Base-by-base conservation (phyloP, 1,140 invertebrate species). In the Papilio helenus region DNA sequence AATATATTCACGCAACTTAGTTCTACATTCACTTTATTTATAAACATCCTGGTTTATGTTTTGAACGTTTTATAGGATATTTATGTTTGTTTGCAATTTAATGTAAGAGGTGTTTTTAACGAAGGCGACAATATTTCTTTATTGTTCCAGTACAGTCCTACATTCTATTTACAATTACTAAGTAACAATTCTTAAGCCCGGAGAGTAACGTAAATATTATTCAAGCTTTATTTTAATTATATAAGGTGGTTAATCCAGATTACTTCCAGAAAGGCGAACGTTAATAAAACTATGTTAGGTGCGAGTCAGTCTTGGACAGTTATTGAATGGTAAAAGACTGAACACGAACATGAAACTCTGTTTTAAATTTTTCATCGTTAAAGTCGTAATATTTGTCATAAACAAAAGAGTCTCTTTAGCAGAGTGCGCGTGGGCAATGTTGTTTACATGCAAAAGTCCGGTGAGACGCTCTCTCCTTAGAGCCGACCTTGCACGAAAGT, bases 401-500 rank as follows among this genome's bases (percentile, higher is more conserved):
- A 71, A 72, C 26, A 29, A 29, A 18, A 55, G 2, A 18, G n/a
- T 68, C 61, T 68, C 12, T 3, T 16, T 14, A 1, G 16, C 61
- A 16, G 26, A 29, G 26, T 26, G 9, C 23, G n/a, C 71, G 71
- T 44, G 34, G 71, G 18, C 39, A 23, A 20, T 34, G 29, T 29
- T 74, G 72, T 74, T 74, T 74, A 74, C 39, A 49, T 49, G 72
- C 44, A 16, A 74, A 68, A 49, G 72, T 44, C 20, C 23, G 20
- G 44, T 26, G 72, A 73, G 20, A 74, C 72, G 72, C 72, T 74
- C 72, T 74, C 72, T 74, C 72, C 72, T 42, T 7, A 55, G 51
- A 55, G 51, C 44, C 72, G 72, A 74, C 72, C 72, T 74, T 74
- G 72, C 44, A 74, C 20, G 72, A 74, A 74, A 74, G 72, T 74